phyloP scores from a whole-genome alignment of 2,797 vertebrate species.

The Gadopsis bispinosus region DNA sequence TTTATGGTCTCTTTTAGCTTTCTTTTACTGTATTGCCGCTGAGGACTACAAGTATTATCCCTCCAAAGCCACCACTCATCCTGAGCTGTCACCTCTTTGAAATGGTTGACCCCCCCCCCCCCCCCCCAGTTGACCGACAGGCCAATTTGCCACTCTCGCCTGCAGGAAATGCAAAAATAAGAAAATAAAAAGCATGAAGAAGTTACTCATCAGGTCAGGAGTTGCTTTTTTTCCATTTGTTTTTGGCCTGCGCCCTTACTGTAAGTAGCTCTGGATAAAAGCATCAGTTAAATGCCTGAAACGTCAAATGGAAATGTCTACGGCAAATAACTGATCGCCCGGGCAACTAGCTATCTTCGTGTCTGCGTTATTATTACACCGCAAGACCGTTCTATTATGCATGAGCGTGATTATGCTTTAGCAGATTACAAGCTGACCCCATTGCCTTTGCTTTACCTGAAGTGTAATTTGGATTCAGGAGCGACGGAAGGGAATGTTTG shows the following conservation, averaged over 20 bases:
- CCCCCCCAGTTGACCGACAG: neutral
- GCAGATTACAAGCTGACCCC: slow-evolving; percentile 82
- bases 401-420: slow-evolving; percentile 76
- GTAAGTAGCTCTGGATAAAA: slow-evolving; percentile 44
- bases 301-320: slow-evolving; percentile 63
- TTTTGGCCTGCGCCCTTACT: slow-evolving; percentile 22
- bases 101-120: neutral
- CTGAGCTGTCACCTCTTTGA: neutral
- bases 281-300: slow-evolving; percentile 42
- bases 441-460: slow-evolving; percentile 81
- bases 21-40: neutral
- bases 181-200: neutral
- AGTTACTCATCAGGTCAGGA: slow-evolving; percentile 3
- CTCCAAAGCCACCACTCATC: neutral
- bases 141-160: neutral
- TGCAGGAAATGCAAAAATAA: neutral
- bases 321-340: slow-evolving; percentile 65
- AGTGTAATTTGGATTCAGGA: slow-evolving; percentile 75
- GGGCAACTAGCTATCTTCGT: slow-evolving; percentile 62
- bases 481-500: slow-evolving; percentile 60
- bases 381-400: slow-evolving; percentile 73
- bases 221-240: neutral
- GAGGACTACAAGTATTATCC: neutral
- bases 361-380: slow-evolving; percentile 65
- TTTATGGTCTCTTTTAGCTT: neutral